Evolutionary conservation across 2,888 invertebrate species (phyloP).

Genomic region (Arctia plantaginis): DNA sequence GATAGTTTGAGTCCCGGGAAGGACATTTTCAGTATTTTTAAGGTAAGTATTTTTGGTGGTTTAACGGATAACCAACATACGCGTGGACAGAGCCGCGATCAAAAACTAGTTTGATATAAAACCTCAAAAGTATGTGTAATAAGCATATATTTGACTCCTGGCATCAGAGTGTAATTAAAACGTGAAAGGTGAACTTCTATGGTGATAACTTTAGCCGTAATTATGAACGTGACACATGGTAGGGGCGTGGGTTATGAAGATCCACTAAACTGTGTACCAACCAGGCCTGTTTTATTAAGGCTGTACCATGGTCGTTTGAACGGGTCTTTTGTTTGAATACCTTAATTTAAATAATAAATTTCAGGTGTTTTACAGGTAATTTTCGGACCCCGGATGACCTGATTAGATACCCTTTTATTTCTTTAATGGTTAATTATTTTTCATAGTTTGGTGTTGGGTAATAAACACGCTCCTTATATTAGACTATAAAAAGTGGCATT

Average conservation of each 20-base stretch:
- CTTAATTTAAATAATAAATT: conserved; percentile 60
- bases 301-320: conserved; percentile 45
- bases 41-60: too few relatives aligned
- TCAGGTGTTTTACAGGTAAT: conserved; percentile 43
- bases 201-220: background rate
- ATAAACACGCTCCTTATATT: conserved; percentile 13
- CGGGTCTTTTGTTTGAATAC: conserved; percentile 54
- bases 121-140: too few relatives aligned
- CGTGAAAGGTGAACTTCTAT: background rate
- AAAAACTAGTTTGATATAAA: too few relatives aligned
- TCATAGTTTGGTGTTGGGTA: conserved; percentile 22
- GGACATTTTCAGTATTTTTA: too few relatives aligned
- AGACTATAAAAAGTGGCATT: background rate
- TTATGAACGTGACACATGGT: background rate
- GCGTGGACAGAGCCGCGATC: too few relatives aligned
- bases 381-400: conserved; percentile 27
- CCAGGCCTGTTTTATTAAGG: conserved; percentile 45
- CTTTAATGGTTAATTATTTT: conserved; percentile 41
- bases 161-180: too few relatives aligned
- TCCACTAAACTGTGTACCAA: conserved; percentile 13
- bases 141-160: too few relatives aligned
- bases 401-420: conserved; percentile 34
- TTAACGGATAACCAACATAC: too few relatives aligned
- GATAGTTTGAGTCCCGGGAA: too few relatives aligned
- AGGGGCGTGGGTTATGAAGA: conserved; percentile 13